Conservation (phyloP, 2,888 invertebrate species). For the Amorpha juglandis region DNA sequence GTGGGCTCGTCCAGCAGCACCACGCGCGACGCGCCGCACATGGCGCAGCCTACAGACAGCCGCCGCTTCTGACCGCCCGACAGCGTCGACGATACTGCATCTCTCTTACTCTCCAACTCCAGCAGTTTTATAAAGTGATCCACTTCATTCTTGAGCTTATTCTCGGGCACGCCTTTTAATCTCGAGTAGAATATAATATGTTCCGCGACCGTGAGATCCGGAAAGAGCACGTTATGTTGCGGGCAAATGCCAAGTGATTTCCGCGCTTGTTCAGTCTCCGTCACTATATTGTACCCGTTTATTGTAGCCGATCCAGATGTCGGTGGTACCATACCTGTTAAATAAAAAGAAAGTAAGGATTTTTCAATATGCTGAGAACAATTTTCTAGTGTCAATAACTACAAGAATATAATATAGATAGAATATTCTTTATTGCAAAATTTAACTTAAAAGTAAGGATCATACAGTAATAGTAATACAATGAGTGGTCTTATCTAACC, state of each 20-base stretch:
- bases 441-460: no score
- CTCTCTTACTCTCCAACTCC: conserved; percentile 54
- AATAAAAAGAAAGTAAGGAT: no score
- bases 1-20: conserved; percentile 95
- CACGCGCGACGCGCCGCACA: conserved; percentile 90
- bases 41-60: conserved; percentile 92
- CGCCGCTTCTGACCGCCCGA: conserved; percentile 97
- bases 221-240: conserved; percentile 94
- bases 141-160: neutral
- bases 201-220: conserved; percentile 92
- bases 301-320: conserved; percentile 89
- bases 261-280: conserved; percentile 88
- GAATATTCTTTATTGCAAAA: no score
- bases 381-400: no score
- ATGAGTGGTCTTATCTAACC: no score
- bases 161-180: conserved; percentile 85
- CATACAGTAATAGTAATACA: no score
- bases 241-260: conserved; percentile 92
- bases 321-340: conserved; percentile 45
- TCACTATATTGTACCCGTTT: conserved; percentile 89
- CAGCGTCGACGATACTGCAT: conserved; percentile 85
- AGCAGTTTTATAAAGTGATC: neutral
- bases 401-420: no score
- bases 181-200: conserved; percentile 93
- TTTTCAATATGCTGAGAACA: no score